A percentile compares a stretch with the other conserved stretches of the same genome.
These are phyloP conservation scores for Drosophila kanekoi DNA, from an alignment of 2,888 invertebrate species.

Conservation along the genomic window DNA sequence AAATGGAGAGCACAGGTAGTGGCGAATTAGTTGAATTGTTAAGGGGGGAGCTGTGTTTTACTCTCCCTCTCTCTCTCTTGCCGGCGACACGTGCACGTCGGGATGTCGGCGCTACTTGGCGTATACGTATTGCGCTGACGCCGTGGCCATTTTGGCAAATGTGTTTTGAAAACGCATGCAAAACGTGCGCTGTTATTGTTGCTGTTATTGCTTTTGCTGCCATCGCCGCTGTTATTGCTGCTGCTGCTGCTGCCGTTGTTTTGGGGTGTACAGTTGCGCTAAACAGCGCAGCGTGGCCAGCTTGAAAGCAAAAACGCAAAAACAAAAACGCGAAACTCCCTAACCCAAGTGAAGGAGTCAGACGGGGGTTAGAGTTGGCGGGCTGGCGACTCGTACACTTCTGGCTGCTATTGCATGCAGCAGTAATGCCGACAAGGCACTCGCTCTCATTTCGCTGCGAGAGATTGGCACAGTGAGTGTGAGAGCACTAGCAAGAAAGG, in stretches of 20 bases:
- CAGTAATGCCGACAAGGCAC: conserved; percentile 36
- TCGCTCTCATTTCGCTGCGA: conserved; percentile 22
- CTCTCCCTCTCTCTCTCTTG: conserved; percentile 14
- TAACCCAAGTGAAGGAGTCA: conserved; percentile 38
- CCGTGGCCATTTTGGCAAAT: conserved; percentile 72
- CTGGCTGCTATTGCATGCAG: conserved; percentile 46
- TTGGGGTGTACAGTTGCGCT: conserved; percentile 71
- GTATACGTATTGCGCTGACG: conserved; percentile 78
- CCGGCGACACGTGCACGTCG: conserved; percentile 65
- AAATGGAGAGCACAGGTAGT: conserved; percentile 1
- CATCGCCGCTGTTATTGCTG: conserved; percentile 22
- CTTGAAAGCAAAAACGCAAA: conserved; percentile 37
- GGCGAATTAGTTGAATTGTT: background rate
- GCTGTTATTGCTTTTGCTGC: conserved; percentile 24
- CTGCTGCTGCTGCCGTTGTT: conserved; percentile 5
- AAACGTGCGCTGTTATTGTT: conserved; percentile 36
- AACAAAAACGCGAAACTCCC: conserved; percentile 45
- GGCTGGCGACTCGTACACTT: no score
- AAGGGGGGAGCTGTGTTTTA: background rate
- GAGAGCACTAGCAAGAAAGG: conserved; percentile 16
- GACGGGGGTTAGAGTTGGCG: conserved; percentile 52
- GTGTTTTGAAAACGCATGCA: conserved; percentile 70
- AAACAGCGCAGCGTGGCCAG: conserved; percentile 62
- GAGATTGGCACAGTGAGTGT: conserved; percentile 2
- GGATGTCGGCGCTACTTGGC: conserved; percentile 62